Base-by-base conservation (phyloP, 92 coral and sea anemone species). In the Paragorgia papillata region DNA sequence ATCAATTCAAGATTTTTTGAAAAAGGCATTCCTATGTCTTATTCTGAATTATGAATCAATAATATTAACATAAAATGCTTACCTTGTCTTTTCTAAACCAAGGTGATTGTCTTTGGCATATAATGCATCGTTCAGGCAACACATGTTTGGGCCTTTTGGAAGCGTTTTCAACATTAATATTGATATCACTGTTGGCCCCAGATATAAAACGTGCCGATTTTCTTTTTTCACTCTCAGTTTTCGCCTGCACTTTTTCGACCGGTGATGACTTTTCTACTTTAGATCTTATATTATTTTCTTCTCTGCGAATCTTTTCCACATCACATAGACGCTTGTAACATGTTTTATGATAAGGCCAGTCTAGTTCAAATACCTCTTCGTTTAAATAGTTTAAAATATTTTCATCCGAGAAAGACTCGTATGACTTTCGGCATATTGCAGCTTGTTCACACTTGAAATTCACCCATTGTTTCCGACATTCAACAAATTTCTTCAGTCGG, bases 251-350 rank as follows among this genome's bases (percentile, higher is more conserved):
- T 1, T 20, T 60, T 20, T 60, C 37, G 18, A 60, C 35, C 19
- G 33, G 32, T 60, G 9, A 0, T 20, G 41, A 17, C 19, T 28
- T 56, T 43, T 79, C 83, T 39, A 60, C 74, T 53, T 65, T 31
- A 79, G 60, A 64, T 41, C 58, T 25, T 60, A 62, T 28, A 43
- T 34, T 66, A 22, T 21, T 51, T 33, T 69, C 61, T 49, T 40
- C 76, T 69, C 76, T 69, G 1, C 41, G 59, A 51, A 69, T 69
- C 75, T 69, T 69, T 39, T 69, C 60, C 29, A 25, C 75, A n/a
- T 69, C 60, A 28, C 75, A 69, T 50, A 69, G 32, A 69, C 75
- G 75, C 61, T 69, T 69, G 43, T 69, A 69, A 49, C 75, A 69
- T 0, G 75, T 69, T 69, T 69, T 69, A 28, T 50, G 75, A 49